A percentile compares a stretch with the other conserved stretches of the same genome.
phyloP scores from a whole-genome alignment of 1,140 invertebrate species.

The Diuraphis noxia region DNA sequence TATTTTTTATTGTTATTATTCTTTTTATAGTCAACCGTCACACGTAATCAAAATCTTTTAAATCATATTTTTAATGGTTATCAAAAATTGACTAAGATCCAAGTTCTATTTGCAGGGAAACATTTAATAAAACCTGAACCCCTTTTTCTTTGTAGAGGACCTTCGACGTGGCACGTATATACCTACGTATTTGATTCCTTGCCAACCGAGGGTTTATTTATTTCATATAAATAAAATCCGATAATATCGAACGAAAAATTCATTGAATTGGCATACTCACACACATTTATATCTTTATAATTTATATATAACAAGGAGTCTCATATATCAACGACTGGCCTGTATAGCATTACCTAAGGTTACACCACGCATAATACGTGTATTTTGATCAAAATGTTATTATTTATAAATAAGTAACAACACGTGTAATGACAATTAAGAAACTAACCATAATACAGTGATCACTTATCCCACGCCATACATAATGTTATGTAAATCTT shows the following conservation, averaged over 20 bases:
- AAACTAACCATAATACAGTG: not conserved
- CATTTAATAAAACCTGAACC: constrained; percentile 1
- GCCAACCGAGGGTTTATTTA: constrained; percentile 14
- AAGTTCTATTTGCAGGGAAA: not conserved
- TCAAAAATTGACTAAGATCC: not conserved
- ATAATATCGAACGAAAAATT: constrained; percentile 24
- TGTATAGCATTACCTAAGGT: not conserved
- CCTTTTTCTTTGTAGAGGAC: not conserved
- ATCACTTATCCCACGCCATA: not conserved
- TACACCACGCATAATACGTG: not conserved
- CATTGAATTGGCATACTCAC: not conserved
- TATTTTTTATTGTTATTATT: constrained; percentile 7
- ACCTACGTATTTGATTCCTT: not conserved
- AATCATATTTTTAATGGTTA: constrained; percentile 8
- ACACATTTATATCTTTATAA: not conserved
- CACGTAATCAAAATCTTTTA: not conserved
- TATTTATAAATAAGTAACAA: not conserved
- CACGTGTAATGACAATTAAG: not conserved
- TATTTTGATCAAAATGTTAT: not conserved
- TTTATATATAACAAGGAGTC: not conserved
- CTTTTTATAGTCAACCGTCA: not conserved
- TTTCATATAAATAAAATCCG: constrained; percentile 1
- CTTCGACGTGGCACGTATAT: not conserved
- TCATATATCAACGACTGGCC: not conserved
- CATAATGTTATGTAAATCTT: not conserved